These are phyloP conservation scores for Osmoderma eremita DNA, from an alignment of 2,888 invertebrate genomes.

Conservation along the genomic window DNA sequence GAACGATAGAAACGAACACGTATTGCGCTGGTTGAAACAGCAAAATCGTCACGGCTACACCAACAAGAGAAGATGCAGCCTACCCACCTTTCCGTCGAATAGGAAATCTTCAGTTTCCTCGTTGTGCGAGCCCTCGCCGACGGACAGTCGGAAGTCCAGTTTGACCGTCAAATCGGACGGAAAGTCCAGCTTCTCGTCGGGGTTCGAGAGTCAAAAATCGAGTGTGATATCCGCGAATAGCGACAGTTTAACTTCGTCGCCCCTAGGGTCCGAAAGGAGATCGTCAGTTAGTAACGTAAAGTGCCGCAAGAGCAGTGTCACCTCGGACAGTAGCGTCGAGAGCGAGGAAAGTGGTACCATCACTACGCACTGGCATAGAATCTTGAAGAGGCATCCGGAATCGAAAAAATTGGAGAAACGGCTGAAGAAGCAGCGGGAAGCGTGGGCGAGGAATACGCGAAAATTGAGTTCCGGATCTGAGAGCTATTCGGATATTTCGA, in stretches of 20 bases:
- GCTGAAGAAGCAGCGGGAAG: constrained; percentile 62
- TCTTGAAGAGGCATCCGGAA: constrained; percentile 58
- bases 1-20: constrained; percentile 61
- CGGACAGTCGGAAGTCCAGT: constrained; percentile 58
- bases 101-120: constrained; percentile 53
- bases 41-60: constrained; percentile 51
- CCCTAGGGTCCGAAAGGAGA: constrained; percentile 57
- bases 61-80: constrained; percentile 44
- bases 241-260: constrained; percentile 45
- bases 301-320: constrained; percentile 61
- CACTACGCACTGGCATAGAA: constrained; percentile 58
- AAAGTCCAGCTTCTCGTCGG: constrained; percentile 50
- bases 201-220: constrained; percentile 59
- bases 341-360: constrained; percentile 57
- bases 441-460: constrained; percentile 62
- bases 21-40: constrained; percentile 62
- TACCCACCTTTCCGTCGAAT: constrained; percentile 48
- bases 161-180: constrained; percentile 51
- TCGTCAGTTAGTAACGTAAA: constrained; percentile 49
- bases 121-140: constrained; percentile 54
- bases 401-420: constrained; percentile 60
- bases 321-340: constrained; percentile 62
- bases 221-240: constrained; percentile 51
- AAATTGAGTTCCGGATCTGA: constrained; percentile 60
- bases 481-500: constrained; percentile 44